phyloP scores from a whole-genome alignment of 2,113 vertebrate species.

The Actenoides hombroni region DNA sequence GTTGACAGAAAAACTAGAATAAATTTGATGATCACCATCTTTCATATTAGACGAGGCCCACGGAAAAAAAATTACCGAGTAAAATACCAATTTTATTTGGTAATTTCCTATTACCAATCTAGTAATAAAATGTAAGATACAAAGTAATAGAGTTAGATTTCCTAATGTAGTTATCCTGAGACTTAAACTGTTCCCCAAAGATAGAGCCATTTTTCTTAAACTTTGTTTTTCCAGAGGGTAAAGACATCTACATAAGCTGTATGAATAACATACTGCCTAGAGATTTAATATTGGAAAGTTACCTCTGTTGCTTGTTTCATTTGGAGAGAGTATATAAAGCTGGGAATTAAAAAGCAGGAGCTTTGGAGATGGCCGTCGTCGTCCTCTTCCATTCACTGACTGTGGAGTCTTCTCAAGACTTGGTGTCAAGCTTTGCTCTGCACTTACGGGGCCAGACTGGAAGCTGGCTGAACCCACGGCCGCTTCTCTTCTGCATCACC shows the following conservation, averaged over 20 bases:
- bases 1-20: conserved; percentile 76
- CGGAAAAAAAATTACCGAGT: conserved; percentile 51
- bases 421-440: not conserved
- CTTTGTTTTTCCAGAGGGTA: conserved; percentile 63
- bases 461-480: not conserved
- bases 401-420: not conserved
- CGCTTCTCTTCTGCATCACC: not conserved
- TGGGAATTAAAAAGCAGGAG: not conserved
- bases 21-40: conserved; percentile 73
- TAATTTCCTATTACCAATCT: conserved; percentile 68
- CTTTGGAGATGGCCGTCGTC: not conserved
- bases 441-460: not conserved
- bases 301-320: conserved; percentile 21
- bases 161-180: conserved; percentile 53
- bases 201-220: conserved; percentile 60
- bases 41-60: conserved; percentile 66
- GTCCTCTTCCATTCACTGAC: not conserved
- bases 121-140: conserved; percentile 64
- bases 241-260: conserved; percentile 55
- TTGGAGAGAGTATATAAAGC: not conserved
- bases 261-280: conserved; percentile 43
- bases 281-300: conserved; percentile 55
- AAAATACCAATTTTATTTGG: conserved; percentile 66
- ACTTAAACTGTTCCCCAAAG: conserved; percentile 58
- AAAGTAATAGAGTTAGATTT: conserved; percentile 66